Percentiles rank a stretch among this genome's conserved stretches.
Evolutionary conservation across 2,113 vertebrate genomes (phyloP).

Genomic region (Chloroceryle aenea): DNA sequence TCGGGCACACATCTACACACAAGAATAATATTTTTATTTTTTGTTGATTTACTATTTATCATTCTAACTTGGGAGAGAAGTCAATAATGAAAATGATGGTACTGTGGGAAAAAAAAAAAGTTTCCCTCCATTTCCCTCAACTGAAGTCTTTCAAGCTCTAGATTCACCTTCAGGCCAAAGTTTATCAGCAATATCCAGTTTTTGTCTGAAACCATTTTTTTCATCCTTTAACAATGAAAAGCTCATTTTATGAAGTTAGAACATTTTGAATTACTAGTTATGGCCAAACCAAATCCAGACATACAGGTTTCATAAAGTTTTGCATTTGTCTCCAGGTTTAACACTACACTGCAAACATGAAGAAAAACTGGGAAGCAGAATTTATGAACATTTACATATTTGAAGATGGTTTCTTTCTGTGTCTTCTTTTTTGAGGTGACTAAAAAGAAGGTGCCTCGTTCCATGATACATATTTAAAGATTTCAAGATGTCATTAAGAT

Average conservation of each 20-base stretch:
- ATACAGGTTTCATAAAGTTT: fast-evolving
- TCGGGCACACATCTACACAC: background rate
- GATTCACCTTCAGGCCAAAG: background rate
- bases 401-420: background rate
- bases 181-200: background rate
- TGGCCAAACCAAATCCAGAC: background rate
- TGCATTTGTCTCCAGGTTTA: background rate
- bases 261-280: background rate
- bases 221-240: background rate
- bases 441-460: background rate
- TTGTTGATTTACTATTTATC: background rate
- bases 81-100: background rate
- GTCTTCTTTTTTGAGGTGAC: background rate
- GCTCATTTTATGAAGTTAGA: background rate
- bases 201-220: background rate
- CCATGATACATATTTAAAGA: background rate
- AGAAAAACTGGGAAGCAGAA: background rate
- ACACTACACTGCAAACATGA: background rate
- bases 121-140: background rate
- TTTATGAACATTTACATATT: background rate
- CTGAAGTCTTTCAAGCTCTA: background rate
- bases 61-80: background rate
- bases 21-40: background rate
- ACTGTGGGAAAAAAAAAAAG: background rate
- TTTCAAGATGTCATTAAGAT: background rate